A percentile compares a stretch with the other conserved stretches of the same genome.
These are phyloP conservation scores for Micoletzkya japonica DNA, from an alignment of 2,888 invertebrate species.

Conservation along the genomic window DNA sequence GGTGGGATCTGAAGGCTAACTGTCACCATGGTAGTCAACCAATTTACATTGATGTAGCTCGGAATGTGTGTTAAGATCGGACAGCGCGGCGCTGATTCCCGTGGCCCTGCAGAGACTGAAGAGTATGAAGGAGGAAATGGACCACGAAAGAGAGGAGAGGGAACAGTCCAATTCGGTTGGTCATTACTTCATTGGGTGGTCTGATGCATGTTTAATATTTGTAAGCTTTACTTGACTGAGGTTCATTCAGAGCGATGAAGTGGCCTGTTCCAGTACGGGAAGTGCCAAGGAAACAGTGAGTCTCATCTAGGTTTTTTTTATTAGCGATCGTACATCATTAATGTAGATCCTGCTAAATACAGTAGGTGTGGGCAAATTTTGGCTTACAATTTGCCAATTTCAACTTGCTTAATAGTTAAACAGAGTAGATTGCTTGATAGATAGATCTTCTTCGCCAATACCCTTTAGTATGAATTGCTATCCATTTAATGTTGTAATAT, in stretches of 20 bases:
- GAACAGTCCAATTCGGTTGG: slow-evolving; percentile 10
- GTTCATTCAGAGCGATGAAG: neutral
- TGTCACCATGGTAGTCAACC: neutral
- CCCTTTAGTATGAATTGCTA: no score
- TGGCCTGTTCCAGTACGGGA: neutral
- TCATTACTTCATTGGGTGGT: neutral
- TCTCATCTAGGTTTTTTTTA: no score
- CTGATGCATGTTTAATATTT: neutral
- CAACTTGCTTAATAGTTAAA: no score
- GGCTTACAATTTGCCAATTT: no score
- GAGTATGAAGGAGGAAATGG: slow-evolving; percentile 70
- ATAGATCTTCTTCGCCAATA: no score
- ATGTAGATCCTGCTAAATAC: no score
- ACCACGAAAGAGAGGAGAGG: neutral
- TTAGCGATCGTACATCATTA: no score
- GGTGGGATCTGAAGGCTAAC: neutral
- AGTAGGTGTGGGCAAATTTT: no score
- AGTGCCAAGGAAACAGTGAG: no score
- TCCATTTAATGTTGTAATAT: neutral
- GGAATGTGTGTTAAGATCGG: neutral
- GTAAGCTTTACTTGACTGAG: neutral
- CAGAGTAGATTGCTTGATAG: no score
- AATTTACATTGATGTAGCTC: neutral
- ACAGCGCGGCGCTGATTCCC: slow-evolving; percentile 70
- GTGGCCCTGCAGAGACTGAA: slow-evolving; percentile 83